Evolutionary conservation across 2,797 vertebrate genomes (phyloP).

Genomic region (Mus spretus): DNA sequence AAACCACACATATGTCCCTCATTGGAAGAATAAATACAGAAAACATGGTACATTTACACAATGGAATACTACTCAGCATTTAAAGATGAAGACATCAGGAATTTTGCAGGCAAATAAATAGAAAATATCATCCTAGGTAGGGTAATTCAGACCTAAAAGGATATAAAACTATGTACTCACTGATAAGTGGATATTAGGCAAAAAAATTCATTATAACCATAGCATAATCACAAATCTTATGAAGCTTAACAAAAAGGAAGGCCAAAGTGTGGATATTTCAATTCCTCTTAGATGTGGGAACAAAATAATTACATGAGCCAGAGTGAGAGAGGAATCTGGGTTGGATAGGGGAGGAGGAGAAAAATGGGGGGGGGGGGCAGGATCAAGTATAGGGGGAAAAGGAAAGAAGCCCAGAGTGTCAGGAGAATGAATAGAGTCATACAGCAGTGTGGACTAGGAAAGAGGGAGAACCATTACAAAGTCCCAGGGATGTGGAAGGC

Average conservation of each 20-base stretch:
- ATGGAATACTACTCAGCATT: neutral
- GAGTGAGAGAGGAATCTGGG: neutral
- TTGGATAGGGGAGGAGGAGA: neutral
- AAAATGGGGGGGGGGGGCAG: no score
- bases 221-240: neutral
- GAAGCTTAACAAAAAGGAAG: neutral
- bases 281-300: neutral
- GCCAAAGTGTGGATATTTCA: neutral
- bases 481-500: neutral
- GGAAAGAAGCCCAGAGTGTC: neutral
- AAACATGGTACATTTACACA: neutral
- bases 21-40: neutral
- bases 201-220: neutral
- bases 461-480: neutral
- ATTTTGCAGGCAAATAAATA: neutral
- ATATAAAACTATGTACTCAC: neutral
- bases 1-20: neutral
- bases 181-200: neutral
- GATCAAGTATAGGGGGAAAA: neutral
- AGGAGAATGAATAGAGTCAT: neutral
- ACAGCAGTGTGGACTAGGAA: accelerated
- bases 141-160: neutral
- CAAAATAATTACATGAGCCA: neutral
- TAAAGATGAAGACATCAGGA: neutral
- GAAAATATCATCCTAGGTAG: neutral